Conservation (phyloP, 2,113 vertebrate species). For the Sinocyclocheilus maitianheensis region DNA sequence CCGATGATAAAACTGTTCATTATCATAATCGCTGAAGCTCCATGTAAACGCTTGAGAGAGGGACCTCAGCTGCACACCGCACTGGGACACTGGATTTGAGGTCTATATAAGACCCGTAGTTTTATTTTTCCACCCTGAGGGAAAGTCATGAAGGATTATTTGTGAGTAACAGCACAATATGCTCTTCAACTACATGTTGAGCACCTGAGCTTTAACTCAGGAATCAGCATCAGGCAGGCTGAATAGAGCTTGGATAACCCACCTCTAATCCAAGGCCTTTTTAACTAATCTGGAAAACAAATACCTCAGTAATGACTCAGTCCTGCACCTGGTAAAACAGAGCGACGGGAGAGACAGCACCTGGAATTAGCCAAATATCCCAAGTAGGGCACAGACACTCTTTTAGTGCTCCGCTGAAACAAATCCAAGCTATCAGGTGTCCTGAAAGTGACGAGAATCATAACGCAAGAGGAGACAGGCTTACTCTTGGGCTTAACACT, state of each 20-base stretch:
- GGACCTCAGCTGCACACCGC: constrained; percentile 52
- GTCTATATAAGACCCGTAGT: not conserved
- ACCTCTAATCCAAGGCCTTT: constrained; percentile 70
- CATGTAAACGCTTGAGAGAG: constrained; percentile 70
- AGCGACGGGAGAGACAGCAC: constrained; percentile 67
- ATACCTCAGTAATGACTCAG: constrained; percentile 76
- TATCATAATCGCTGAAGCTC: constrained; percentile 77
- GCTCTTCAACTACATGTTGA: constrained; percentile 31
- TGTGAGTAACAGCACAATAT: constrained; percentile 48
- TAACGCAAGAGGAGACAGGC: constrained; percentile 46
- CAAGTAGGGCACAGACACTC: constrained; percentile 58
- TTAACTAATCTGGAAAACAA: constrained; percentile 78
- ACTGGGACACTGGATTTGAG: constrained; percentile 31
- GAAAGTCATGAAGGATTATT: constrained; percentile 40
- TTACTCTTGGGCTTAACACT: constrained; percentile 36
- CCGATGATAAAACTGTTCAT: constrained; percentile 98
- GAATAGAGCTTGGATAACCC: constrained; percentile 64
- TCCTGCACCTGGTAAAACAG: constrained; percentile 78
- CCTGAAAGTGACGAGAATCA: constrained; percentile 48
- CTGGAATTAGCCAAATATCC: constrained; percentile 76
- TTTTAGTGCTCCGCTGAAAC: constrained; percentile 28
- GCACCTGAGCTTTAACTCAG: constrained; percentile 34
- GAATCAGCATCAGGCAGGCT: constrained; percentile 62
- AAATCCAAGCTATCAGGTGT: constrained; percentile 47
- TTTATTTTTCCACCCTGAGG: not conserved